Conservation (phyloP, 2,797 vertebrate genomes). For the Esox masquinongy region DNA sequence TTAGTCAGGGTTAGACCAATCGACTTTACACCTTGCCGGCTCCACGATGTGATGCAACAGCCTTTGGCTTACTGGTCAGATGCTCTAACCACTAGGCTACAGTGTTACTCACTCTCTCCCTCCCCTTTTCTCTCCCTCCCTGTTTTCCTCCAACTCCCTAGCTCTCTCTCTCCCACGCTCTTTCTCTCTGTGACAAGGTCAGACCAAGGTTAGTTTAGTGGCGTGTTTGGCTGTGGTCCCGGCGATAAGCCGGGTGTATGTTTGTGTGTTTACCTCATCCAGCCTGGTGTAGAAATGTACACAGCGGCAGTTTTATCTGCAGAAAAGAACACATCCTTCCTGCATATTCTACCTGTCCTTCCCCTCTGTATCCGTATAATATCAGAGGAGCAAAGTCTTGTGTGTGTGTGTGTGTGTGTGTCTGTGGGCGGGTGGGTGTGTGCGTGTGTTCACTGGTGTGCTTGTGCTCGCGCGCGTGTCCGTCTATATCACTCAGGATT, state of each 20-base stretch:
- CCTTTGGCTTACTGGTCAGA: no score
- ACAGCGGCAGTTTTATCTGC: slow-evolving; percentile 54
- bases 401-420: slow-evolving; percentile 23
- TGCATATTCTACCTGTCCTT: slow-evolving; percentile 13
- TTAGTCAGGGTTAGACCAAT: no score
- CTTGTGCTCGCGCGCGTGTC: background rate
- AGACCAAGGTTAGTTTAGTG: slow-evolving; percentile 35
- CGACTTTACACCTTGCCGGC: no score
- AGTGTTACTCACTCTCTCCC: no score
- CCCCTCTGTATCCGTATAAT: slow-evolving; percentile 28
- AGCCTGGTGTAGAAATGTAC: slow-evolving; percentile 42
- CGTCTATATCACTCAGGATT: slow-evolving; percentile 9
- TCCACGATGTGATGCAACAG: no score
- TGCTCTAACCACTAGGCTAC: no score
- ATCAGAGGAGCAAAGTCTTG: slow-evolving; percentile 5
- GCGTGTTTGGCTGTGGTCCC: slow-evolving; percentile 28
- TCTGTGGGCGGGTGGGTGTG: background rate
- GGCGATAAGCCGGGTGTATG: slow-evolving; percentile 31
- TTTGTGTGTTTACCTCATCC: slow-evolving; percentile 29
- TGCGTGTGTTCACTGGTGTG: slow-evolving; percentile 10
- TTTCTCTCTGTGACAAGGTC: slow-evolving; percentile 18
- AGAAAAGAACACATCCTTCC: slow-evolving; percentile 47
- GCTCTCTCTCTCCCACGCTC: background rate
- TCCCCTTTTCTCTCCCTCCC: background rate
- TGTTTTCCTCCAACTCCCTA: background rate